Evolutionary conservation across 2,797 vertebrate genomes (phyloP), one percentile per base, ranked within the genome.

Genomic region (Sebastolobus altivelis): DNA sequence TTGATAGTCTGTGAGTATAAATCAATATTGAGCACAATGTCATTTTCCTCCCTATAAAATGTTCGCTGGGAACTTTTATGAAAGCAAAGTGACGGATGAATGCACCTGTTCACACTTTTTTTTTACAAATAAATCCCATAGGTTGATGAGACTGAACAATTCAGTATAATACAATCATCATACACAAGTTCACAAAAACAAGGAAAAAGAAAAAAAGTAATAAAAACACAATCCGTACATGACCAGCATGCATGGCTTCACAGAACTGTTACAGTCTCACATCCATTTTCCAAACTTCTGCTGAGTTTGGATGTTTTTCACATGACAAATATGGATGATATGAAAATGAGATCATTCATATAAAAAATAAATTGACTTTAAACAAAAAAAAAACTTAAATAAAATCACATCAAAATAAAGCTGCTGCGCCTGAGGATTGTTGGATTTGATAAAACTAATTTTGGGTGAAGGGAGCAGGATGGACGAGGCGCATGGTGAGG

Each of bases 231-330:
- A 91, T 92, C 96, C 96, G 1, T 94, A 96, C 97, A 98, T 97
- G 97, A 96, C 97, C 97, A 97, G 97, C 98, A 99, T 97, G 97
- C 96, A 96, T 95, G 96, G 92, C 93, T 95, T 95, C 92, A 94
- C 85, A 91, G 88, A 63, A 86, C 81, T 84, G 65, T 72, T 78
- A 86, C 87, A 95, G 93, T 93, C 83, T 78, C 55, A 84, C 74
- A 85, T 65, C 63, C 25, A 25, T 58, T 43, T 40, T 65, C 49
- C 85, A 93, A 89, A 91, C 83, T 78, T 84, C 58, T 86, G 54
- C 68, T 40, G 62, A 83, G 79, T 87, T 96, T 87, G 76, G 72
- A 60, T 79, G n/a, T 58, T 79, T 87, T 95, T 10, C 95, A 94
- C 92, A 94, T 79, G 33, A 90, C 85, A 88, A 77, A 80, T 20